A percentile compares a stretch with the other conserved stretches of the same genome.
Evolutionary conservation across 2,888 invertebrate genomes (phyloP).

Genomic region (Listrodromus nycthemerus): DNA sequence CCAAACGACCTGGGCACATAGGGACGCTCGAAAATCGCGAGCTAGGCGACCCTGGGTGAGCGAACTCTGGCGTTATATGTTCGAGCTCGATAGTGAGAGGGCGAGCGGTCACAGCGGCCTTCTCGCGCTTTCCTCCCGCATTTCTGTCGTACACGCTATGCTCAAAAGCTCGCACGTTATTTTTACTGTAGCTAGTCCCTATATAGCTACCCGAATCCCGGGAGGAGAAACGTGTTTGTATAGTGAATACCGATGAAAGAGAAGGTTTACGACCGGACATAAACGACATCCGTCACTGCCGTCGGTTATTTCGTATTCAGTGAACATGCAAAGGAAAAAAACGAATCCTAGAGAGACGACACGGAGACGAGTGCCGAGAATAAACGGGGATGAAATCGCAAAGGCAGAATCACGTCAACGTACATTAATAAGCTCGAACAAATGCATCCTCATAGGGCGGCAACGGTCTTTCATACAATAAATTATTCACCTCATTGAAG

Average conservation of each 20-base stretch:
- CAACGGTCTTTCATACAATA: neutral
- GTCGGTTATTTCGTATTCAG: conserved; percentile 65
- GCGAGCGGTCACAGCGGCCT: conserved; percentile 28
- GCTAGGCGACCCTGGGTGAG: conserved; percentile 53
- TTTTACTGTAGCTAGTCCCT: conserved; percentile 17
- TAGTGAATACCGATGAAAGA: conserved; percentile 70
- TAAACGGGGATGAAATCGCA: neutral
- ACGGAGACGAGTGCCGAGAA: conserved; percentile 15
- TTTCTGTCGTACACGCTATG: conserved; percentile 35
- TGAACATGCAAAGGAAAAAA: conserved; percentile 37
- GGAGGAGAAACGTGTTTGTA: conserved; percentile 27
- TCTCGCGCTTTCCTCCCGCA: conserved; percentile 51
- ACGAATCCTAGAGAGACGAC: conserved; percentile 2
- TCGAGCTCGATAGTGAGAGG: neutral
- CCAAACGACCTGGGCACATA: conserved; percentile 64
- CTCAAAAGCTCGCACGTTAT: conserved; percentile 40
- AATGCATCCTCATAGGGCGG: neutral
- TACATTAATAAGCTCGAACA: conserved; percentile 50
- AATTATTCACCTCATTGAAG: neutral
- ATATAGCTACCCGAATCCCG: conserved; percentile 16
- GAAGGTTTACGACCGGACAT: conserved; percentile 78
- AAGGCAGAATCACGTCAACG: conserved; percentile 37
- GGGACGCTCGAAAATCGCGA: conserved; percentile 64
- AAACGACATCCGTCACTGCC: conserved; percentile 78
- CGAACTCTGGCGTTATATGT: conserved; percentile 35